Evolutionary conservation across 2,797 vertebrate genomes (phyloP).

Genomic region (Otus scops): DNA sequence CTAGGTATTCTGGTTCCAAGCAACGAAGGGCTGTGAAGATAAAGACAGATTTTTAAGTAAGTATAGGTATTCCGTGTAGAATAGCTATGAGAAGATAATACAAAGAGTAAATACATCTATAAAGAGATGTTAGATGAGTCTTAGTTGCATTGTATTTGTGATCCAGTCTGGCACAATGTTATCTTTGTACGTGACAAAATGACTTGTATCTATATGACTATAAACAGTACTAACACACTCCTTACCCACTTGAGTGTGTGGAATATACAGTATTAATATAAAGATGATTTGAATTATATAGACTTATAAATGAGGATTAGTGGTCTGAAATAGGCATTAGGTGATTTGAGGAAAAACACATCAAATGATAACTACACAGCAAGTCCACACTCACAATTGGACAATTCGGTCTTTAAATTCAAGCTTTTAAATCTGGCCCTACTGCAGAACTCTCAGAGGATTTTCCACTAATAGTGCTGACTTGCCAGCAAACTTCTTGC

Average conservation of each 20-base stretch:
- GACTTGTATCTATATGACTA: background rate
- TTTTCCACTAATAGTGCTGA: background rate
- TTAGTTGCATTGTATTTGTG: background rate
- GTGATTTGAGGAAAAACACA: background rate
- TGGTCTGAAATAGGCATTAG: background rate
- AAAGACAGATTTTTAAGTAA: background rate
- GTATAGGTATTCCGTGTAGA: background rate
- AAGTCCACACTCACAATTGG: background rate
- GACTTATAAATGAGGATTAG: background rate
- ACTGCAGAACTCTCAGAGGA: background rate
- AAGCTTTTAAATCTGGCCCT: background rate
- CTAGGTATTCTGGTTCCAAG: background rate
- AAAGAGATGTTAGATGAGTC: background rate
- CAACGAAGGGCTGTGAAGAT: background rate
- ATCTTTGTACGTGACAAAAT: background rate
- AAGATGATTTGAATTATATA: background rate
- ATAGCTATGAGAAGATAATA: background rate
- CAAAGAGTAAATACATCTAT: background rate
- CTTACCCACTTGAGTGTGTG: background rate
- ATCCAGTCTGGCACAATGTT: background rate
- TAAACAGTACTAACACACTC: background rate
- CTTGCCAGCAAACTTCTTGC: background rate
- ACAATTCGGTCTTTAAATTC: background rate
- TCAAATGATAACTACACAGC: background rate
- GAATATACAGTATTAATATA: background rate